Percentiles rank a stretch among this genome's conserved stretches.
phyloP scores from a whole-genome alignment of 2,113 vertebrate species.

The Amblyornis subalaris region DNA sequence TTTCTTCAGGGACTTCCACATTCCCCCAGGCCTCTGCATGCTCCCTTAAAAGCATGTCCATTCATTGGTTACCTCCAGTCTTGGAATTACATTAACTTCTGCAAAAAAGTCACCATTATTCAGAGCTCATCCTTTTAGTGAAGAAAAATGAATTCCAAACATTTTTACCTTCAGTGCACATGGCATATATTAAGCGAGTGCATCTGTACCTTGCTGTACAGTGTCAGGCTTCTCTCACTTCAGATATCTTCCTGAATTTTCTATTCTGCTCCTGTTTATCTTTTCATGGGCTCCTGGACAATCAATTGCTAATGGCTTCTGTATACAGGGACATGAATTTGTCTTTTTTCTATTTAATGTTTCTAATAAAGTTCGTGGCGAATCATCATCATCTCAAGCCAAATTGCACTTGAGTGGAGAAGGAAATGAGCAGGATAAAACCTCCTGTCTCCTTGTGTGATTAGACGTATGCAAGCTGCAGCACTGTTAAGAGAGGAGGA shows the following conservation, averaged over 20 bases:
- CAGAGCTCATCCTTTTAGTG: neutral
- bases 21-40: rapidly evolving
- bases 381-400: neutral
- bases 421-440: conserved; percentile 13
- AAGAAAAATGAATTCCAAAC: neutral
- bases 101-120: neutral
- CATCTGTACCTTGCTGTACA: neutral
- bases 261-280: neutral
- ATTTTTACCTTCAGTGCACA: neutral
- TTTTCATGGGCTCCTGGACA: neutral
- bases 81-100: neutral
- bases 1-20: neutral
- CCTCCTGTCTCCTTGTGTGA: neutral
- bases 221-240: neutral
- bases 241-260: neutral
- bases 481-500: neutral
- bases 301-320: neutral
- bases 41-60: neutral
- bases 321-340: neutral
- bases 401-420: neutral
- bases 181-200: neutral
- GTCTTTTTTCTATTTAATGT: neutral
- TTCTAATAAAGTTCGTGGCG: neutral
- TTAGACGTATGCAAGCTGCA: neutral
- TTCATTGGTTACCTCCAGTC: neutral